A percentile compares a stretch with the other conserved stretches of the same genome.
Evolutionary conservation across 2,888 invertebrate species (phyloP).

Genomic region (Cheilosia pagana): DNA sequence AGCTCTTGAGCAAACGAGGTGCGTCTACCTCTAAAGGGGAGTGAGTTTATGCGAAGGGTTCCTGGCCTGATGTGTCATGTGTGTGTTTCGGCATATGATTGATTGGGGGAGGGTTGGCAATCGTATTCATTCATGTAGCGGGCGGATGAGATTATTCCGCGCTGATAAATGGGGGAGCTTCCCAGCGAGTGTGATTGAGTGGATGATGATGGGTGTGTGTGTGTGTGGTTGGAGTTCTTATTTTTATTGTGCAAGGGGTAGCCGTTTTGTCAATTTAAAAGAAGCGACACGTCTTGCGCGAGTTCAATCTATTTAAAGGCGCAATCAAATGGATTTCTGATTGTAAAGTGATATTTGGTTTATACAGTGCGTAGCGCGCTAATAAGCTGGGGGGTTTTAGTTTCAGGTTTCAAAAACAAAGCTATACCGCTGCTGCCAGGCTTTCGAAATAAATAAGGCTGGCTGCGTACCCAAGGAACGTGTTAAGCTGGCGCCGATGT

Average conservation of each 20-base stretch:
- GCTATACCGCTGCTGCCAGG: neutral
- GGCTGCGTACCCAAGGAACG: neutral
- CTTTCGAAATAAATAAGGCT: neutral
- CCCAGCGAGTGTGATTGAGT: conserved; percentile 37
- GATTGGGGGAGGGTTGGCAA: conserved; percentile 1
- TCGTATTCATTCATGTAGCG: neutral
- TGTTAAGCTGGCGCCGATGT: neutral
- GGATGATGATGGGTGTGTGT: conserved; percentile 12
- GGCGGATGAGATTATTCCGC: neutral
- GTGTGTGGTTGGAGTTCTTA: neutral
- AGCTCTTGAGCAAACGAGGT: neutral
- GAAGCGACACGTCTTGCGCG: neutral
- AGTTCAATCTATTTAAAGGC: conserved; percentile 9
- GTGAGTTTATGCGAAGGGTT: neutral
- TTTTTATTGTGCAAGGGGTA: conserved; percentile 6
- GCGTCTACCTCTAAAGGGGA: neutral
- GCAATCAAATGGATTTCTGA: neutral
- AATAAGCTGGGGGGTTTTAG: neutral
- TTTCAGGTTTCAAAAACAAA: conserved; percentile 1
- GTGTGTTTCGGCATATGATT: neutral
- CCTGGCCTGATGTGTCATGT: too few species aligned
- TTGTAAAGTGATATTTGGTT: conserved; percentile 16
- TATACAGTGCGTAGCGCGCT: neutral
- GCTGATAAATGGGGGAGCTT: conserved; percentile 12
- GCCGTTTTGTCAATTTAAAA: neutral